Conservation (phyloP, 2,888 invertebrate species). For the Nesidiocoris tenuis region DNA sequence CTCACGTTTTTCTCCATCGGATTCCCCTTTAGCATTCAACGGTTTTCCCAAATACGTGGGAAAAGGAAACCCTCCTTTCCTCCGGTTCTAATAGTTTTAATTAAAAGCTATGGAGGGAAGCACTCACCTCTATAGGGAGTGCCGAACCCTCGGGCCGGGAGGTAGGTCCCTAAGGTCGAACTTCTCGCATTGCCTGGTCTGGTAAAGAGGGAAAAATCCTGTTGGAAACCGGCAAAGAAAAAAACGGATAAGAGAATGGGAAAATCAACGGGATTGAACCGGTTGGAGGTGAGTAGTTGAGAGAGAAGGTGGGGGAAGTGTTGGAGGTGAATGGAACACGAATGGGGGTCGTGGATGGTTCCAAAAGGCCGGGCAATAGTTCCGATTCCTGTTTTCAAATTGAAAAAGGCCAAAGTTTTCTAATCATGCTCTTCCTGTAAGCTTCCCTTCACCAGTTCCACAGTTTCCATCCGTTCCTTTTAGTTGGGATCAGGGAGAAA, state of each 20-base stretch:
- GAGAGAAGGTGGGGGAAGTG: no score
- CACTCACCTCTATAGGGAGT: neutral
- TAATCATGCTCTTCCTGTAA: constrained; percentile 42
- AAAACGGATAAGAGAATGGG: neutral
- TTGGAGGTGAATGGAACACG: neutral
- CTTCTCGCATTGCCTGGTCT: neutral
- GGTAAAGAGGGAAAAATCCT: neutral
- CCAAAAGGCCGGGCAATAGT: constrained; percentile 23
- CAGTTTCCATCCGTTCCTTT: neutral
- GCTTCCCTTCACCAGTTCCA: neutral
- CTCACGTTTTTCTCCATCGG: neutral
- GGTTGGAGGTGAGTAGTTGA: neutral
- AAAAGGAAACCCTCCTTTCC: neutral
- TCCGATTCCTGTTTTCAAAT: constrained; percentile 43
- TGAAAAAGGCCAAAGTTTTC: constrained; percentile 44
- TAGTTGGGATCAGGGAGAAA: neutral
- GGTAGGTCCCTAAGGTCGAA: neutral
- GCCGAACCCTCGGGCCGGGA: neutral
- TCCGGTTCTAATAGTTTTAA: neutral
- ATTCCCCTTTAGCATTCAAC: neutral
- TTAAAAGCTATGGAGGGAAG: neutral
- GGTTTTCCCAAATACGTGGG: neutral
- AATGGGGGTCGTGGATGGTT: neutral
- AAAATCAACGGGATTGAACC: neutral
- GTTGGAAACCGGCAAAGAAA: neutral